A percentile compares a stretch with the other conserved stretches of the same genome.
These are phyloP conservation scores for Eidolon dupreanum DNA, from an alignment of 2,797 vertebrate species.

Conservation along the genomic window DNA sequence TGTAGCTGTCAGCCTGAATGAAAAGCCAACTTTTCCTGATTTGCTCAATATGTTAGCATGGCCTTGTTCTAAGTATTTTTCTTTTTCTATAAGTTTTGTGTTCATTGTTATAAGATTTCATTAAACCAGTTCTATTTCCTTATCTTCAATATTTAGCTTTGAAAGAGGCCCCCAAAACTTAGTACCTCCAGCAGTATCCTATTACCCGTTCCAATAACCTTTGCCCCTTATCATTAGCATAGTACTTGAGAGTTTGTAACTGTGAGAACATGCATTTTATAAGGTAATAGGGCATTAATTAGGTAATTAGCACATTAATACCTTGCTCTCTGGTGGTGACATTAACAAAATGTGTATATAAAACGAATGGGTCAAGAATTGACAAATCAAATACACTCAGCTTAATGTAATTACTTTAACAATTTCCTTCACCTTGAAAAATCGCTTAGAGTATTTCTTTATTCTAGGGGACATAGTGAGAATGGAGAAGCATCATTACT, in stretches of 20 bases:
- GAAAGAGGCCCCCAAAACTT: background rate
- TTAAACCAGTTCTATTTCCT: background rate
- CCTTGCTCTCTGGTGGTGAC: background rate
- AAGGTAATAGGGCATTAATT: background rate
- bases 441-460: background rate
- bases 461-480: conserved; percentile 80
- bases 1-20: background rate
- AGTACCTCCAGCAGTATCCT: background rate
- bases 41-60: background rate
- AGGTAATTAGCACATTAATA: background rate
- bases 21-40: background rate
- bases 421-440: background rate
- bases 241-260: background rate
- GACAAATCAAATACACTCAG: background rate
- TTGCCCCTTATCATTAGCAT: background rate
- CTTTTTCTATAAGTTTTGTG: background rate
- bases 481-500: conserved; percentile 67
- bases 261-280: background rate
- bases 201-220: background rate
- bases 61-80: background rate
- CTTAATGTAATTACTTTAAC: background rate
- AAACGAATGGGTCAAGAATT: background rate
- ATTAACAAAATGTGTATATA: background rate
- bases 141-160: background rate
- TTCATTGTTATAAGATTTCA: background rate